These are phyloP conservation scores for Bambusicola thoracicus DNA, from an alignment of 2,113 vertebrate genomes.

Conservation along the genomic window DNA sequence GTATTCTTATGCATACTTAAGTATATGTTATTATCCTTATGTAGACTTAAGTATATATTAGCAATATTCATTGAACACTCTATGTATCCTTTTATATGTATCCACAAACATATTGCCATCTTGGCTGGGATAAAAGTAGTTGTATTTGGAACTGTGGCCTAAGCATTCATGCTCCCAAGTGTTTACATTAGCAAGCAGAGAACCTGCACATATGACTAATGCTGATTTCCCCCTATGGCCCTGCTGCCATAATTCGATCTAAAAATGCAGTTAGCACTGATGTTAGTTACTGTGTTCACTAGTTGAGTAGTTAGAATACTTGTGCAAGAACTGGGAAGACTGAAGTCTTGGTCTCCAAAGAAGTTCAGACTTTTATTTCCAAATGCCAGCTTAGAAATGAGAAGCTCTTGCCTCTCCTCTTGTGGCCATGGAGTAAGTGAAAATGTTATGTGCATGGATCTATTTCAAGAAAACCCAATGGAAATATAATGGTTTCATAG, in stretches of 20 bases:
- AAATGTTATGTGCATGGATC: not conserved
- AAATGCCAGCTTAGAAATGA: not conserved
- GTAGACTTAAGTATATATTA: not conserved
- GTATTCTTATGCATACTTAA: no score
- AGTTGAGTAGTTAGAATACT: not conserved
- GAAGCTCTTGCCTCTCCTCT: not conserved
- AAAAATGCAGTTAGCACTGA: not conserved
- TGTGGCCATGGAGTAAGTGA: not conserved
- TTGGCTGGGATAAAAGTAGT: not conserved
- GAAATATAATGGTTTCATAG: not conserved
- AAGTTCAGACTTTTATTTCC: not conserved
- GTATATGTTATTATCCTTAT: no score
- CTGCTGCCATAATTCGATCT: not conserved
- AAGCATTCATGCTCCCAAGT: not conserved
- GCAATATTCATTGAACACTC: not conserved
- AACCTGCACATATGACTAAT: fast-evolving
- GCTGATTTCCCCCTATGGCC: not conserved
- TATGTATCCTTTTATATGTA: not conserved
- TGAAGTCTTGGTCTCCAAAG: not conserved
- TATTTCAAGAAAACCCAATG: not conserved
- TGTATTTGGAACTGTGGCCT: not conserved
- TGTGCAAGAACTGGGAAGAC: not conserved
- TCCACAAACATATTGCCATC: not conserved
- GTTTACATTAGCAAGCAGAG: not conserved
- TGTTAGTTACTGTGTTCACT: not conserved